Evolutionary conservation across 2,888 invertebrate species (phyloP), one percentile per base, ranked within the genome.

Genomic region (Cryptocephalus moraei): DNA sequence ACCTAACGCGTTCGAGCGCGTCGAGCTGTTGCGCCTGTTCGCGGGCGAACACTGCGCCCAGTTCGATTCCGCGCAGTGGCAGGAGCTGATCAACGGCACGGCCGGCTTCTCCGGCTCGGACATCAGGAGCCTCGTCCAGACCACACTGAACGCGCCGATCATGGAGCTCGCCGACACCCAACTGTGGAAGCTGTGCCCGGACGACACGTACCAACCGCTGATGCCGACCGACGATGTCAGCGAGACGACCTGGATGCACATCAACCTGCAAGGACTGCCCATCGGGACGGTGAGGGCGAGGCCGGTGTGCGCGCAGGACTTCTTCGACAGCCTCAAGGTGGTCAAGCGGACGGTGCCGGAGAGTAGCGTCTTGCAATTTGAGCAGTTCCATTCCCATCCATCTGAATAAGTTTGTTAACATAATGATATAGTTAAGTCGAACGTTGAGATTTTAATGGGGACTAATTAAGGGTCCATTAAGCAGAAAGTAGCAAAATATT

Each of bases 51-150:
- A 55, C 6, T 46, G 50, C 8, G 49, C 68, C 9, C 54, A 60
- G 38, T 51, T 51, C 1, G 45, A 47, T 8, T 36, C 48, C n/a
- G 42, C 46, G n/a, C 44, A 44, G 9, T 47, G 51, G 46, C 49
- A 57, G 3, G 52, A 61, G 3, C 41, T 56, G 8, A 60, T 78
- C 31, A 57, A 72, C 8, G 58, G 58, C 46, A 78, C 77, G 1
- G 72, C 75, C 12, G 76, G 76, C 1, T 76, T 69, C 59, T 77
- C 77, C 9, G 75, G 76, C 8, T 75, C 76, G 39, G 78, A 79
- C 62, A 65, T 79, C n/a, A 64, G 70, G 1, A 67, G 68, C 54
- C 54, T 78, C 41, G 68, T 73, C 0, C 65, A 71, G 39, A 48
- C 52, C 41, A 56, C 59, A 8, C 34, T 57, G 22, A 52, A 52